Base-by-base conservation (phyloP, 2,797 vertebrate genomes). In the Eleutherodactylus coqui region DNA sequence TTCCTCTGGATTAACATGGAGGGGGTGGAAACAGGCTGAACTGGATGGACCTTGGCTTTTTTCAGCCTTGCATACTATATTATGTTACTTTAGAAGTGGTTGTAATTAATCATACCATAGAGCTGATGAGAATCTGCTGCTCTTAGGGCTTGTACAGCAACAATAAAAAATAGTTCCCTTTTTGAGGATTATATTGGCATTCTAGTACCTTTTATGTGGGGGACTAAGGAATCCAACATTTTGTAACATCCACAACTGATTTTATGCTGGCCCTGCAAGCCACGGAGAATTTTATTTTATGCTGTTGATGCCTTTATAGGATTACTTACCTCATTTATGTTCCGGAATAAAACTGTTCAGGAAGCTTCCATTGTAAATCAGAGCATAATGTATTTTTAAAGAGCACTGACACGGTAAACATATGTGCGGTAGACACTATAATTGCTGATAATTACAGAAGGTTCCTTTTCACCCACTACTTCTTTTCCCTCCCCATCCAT, bases 351-450 rank as follows among this genome's bases (percentile, higher is more conserved):
- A n/a, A 60, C 0, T 60, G 58, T 10, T 60, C 8, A 27, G n/a
- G 58, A 29, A n/a, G n/a, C 10, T 55, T 53, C 19, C 75, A 53
- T 77, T 77, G 27, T 51, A 34, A 77, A 53, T 78, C 29, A 55
- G 10, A 79, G 36, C 21, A 60, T 72, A 41, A 38, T 38, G 32
- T n/a, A 38, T 24, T 78, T 58, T 58, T 58, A 3, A 43, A 79
- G 17, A 58, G 36, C 76, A 77, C 4, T 53, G 11, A 49, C 38
- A 77, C 32, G 14, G 36, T 70, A 41, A 70, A 21, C 67, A 41
- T 72, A 45, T 73, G 24, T 45, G 70, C 51, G 2, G 32, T 58
- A 77, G 47, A 53, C 32, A 53, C 34, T 17, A 55, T 55, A 55
- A 77, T 58, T 58, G 34, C 32, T 38, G 1, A 19, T 36, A 55